Evolutionary conservation across 1,140 invertebrate genomes (phyloP).

Genomic region (Spodoptera litura): DNA sequence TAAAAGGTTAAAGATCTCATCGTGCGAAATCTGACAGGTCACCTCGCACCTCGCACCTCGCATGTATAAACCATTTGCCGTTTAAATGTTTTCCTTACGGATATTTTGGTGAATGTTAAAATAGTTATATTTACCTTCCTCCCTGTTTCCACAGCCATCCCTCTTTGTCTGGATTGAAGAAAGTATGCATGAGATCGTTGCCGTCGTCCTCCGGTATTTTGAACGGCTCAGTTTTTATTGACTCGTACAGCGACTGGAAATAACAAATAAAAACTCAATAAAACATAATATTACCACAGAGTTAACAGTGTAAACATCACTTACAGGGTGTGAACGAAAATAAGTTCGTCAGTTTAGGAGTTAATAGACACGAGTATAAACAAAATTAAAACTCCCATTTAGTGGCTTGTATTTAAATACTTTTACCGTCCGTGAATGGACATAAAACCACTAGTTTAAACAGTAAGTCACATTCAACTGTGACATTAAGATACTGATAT

Average conservation of each 20-base stretch:
- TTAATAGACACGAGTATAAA: constrained; percentile 5
- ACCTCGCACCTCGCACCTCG: too few species aligned
- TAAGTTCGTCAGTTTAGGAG: constrained; percentile 16
- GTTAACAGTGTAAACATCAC: constrained; percentile 17
- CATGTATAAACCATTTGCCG: background rate
- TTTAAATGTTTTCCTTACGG: background rate
- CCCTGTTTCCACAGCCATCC: constrained; percentile 99
- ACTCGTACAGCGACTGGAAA: constrained; percentile 97
- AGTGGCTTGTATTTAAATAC: constrained; percentile 7
- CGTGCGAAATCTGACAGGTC: constrained; percentile 19
- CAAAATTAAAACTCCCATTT: constrained; percentile 29
- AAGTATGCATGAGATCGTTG: constrained; percentile 99
- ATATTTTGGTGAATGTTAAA: background rate
- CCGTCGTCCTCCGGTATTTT: constrained; percentile 99
- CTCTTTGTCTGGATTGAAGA: constrained; percentile 99
- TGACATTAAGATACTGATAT: constrained; percentile 44
- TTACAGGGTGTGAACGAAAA: constrained; percentile 14
- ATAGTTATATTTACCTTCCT: constrained; percentile 84
- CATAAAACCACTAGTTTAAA: constrained; percentile 39
- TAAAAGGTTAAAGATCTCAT: constrained; percentile 17
- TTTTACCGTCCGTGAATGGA: constrained; percentile 14
- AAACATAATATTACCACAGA: constrained; percentile 30
- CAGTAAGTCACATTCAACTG: constrained; percentile 38
- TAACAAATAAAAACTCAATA: constrained; percentile 56
- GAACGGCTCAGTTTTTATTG: constrained; percentile 99